Conservation (phyloP, 2,113 vertebrate species). For the Speoplatyrhinus poulsoni region DNA sequence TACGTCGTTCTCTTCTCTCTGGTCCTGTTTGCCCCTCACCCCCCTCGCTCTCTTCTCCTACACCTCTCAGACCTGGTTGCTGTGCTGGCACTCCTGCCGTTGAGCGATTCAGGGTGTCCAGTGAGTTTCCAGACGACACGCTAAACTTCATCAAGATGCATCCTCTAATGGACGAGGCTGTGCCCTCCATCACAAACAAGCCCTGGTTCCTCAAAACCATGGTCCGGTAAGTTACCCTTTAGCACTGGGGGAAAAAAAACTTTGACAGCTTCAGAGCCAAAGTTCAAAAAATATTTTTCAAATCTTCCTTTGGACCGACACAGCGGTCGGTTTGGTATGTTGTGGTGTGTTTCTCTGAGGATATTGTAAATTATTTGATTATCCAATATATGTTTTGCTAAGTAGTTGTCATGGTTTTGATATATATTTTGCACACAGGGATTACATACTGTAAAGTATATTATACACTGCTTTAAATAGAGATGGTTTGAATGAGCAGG, state of each 20-base stretch:
- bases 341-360: slow-evolving; percentile 13
- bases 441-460: slow-evolving; percentile 9
- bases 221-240: slow-evolving; percentile 87
- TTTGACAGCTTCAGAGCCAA: background rate
- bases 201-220: slow-evolving; percentile 98
- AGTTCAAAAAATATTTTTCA: slow-evolving; percentile 4
- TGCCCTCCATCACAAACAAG: slow-evolving; percentile 89
- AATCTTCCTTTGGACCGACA: slow-evolving; percentile 20
- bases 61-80: slow-evolving; percentile 84
- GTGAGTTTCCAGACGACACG: slow-evolving; percentile 96
- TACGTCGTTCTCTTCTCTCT: slow-evolving; percentile 1
- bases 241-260: slow-evolving; percentile 19
- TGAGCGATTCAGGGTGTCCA: slow-evolving; percentile 91
- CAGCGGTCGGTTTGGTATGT: background rate
- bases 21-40: slow-evolving; percentile 14
- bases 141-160: slow-evolving; percentile 99
- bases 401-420: background rate
- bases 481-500: slow-evolving; percentile 9
- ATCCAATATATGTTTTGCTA: background rate
- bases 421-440: background rate
- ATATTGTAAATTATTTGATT: slow-evolving; percentile 3
- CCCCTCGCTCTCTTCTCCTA: background rate
- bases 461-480: slow-evolving; percentile 1
- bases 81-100: slow-evolving; percentile 86
- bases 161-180: slow-evolving; percentile 96